A percentile compares a stretch with the other conserved stretches of the same genome.
Conservation (phyloP, 2,888 invertebrate species). For the Stegana nigrithorax region DNA sequence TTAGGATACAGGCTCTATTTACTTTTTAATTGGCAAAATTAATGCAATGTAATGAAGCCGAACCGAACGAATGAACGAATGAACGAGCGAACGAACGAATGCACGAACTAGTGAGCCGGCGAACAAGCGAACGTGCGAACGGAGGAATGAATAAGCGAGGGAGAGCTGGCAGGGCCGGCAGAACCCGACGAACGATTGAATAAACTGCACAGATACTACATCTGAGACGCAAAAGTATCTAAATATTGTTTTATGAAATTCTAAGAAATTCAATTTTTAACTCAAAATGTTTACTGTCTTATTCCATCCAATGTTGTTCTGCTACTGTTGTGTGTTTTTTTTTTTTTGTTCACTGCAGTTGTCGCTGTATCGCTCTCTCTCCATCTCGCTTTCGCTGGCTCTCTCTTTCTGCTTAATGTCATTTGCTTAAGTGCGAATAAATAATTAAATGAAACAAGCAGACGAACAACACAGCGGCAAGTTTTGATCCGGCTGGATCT, state of each 20-base stretch:
- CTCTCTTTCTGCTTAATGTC: neutral
- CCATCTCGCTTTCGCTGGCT: neutral
- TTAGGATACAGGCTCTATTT: constrained; percentile 60
- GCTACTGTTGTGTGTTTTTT: neutral
- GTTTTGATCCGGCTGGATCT: constrained; percentile 10
- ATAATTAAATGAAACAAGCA: constrained; percentile 56
- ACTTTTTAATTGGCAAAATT: constrained; percentile 61
- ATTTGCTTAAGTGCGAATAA: constrained; percentile 32
- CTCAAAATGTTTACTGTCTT: constrained; percentile 40
- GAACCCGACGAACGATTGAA: neutral
- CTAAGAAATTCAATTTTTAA: constrained; percentile 62
- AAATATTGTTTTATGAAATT: no score
- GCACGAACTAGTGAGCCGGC: no score
- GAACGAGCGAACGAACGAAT: neutral
- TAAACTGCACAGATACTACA: neutral
- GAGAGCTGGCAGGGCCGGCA: neutral
- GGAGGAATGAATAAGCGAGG: neutral
- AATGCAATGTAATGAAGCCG: constrained; percentile 59
- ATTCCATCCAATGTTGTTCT: no score
- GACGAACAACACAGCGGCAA: constrained; percentile 37
- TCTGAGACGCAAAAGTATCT: no score
- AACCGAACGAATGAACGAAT: constrained; percentile 25
- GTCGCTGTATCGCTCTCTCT: no score
- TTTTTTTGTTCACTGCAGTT: neutral
- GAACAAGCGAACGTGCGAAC: neutral